A percentile compares a stretch with the other conserved stretches of the same genome.
phyloP scores from a whole-genome alignment of 2,113 vertebrate species.

The Panthera uncia region DNA sequence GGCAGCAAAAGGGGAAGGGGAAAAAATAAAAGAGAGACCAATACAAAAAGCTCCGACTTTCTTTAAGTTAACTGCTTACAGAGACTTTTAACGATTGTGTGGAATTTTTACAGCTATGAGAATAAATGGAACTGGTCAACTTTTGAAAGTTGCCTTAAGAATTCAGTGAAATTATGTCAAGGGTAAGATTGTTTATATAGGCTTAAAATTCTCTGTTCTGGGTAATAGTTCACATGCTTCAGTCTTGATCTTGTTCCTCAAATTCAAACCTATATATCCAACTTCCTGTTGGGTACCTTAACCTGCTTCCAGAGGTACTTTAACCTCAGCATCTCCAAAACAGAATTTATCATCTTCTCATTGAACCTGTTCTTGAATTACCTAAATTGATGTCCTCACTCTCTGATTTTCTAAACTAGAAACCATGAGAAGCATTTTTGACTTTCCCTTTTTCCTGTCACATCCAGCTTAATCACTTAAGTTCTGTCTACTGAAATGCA shows the following conservation, averaged over 20 bases:
- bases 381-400: not conserved
- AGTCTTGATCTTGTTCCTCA: conserved; percentile 10
- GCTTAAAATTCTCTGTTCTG: conserved; percentile 24
- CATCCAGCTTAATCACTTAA: not conserved
- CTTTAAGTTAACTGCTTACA: conserved; percentile 45
- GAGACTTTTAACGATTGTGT: conserved; percentile 49
- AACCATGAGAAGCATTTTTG: not conserved
- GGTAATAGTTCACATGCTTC: not conserved
- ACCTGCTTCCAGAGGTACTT: not conserved
- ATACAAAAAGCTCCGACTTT: conserved; percentile 22
- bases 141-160: conserved; percentile 66
- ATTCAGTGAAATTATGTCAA: conserved; percentile 43
- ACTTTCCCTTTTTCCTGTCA: not conserved
- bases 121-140: conserved; percentile 67
- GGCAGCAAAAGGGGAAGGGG: not conserved
- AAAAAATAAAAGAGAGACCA: not conserved
- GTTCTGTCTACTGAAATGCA: not conserved
- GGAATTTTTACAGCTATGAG: conserved; percentile 61
- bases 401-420: not conserved
- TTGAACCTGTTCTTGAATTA: not conserved
- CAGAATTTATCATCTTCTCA: not conserved
- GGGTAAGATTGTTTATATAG: conserved; percentile 53
- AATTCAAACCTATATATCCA: not conserved
- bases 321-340: conserved; percentile 32
- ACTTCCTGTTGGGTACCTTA: not conserved